phyloP scores from a whole-genome alignment of 2,888 invertebrate species.

The Malachius bipustulatus region DNA sequence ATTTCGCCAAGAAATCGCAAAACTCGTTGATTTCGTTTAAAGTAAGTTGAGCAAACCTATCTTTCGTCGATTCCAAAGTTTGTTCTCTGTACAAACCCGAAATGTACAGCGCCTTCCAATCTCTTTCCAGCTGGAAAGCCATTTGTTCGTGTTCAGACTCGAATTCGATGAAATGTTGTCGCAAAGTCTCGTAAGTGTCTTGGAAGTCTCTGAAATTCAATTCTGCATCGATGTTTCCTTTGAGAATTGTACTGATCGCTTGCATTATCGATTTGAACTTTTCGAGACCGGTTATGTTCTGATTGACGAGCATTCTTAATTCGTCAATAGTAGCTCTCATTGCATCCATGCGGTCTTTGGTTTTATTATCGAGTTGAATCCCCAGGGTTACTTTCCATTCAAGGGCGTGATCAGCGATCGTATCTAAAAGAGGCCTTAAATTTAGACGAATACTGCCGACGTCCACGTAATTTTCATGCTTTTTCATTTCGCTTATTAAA shows the following conservation, averaged over 20 bases:
- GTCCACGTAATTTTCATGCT: slow-evolving; percentile 48
- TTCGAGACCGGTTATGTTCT: slow-evolving; percentile 64
- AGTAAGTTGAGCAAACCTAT: slow-evolving; percentile 73
- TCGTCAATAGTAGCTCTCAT: slow-evolving; percentile 55
- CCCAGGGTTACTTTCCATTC: slow-evolving; percentile 74
- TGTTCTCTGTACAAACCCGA: slow-evolving; percentile 56
- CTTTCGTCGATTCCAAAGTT: slow-evolving; percentile 68
- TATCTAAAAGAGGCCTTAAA: slow-evolving; percentile 55
- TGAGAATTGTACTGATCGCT: slow-evolving; percentile 63
- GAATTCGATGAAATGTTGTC: slow-evolving; percentile 53
- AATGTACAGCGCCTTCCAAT: slow-evolving; percentile 59
- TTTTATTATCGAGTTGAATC: slow-evolving; percentile 51
- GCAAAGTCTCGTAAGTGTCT: slow-evolving; percentile 65
- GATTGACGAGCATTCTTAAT: slow-evolving; percentile 52
- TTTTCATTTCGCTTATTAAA: slow-evolving; percentile 43
- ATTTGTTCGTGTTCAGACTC: slow-evolving; percentile 44
- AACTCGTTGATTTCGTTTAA: slow-evolving; percentile 62
- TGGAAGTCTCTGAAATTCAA: slow-evolving; percentile 60
- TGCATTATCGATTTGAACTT: slow-evolving; percentile 78
- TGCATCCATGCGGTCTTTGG: slow-evolving; percentile 53
- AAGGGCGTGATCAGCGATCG: slow-evolving; percentile 58
- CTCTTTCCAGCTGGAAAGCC: slow-evolving; percentile 48
- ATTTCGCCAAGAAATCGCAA: slow-evolving; percentile 47
- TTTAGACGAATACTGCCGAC: slow-evolving; percentile 63
- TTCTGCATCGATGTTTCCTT: slow-evolving; percentile 66